Base-by-base conservation (phyloP, 2,113 vertebrate genomes). In the Phaetusa simplex region DNA sequence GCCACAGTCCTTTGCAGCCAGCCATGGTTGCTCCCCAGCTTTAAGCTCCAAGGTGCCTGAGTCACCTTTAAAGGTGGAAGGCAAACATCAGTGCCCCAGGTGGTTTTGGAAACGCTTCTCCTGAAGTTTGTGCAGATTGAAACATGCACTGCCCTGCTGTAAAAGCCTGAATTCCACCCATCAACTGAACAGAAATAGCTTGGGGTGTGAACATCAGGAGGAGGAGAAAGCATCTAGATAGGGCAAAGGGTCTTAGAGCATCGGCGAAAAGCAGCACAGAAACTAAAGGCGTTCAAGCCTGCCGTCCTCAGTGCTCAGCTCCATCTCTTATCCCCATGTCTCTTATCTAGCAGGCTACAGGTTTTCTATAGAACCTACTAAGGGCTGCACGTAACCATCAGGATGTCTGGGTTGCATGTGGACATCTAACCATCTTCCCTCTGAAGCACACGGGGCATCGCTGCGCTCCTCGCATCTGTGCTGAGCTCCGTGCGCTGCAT, bases 401-500 rank as follows among this genome's bases (percentile, higher is more conserved):
- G 34, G 34, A 62, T 29, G 24, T 40, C 34, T 56, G 45, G 13
- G 45, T 21, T n/a, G 42, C 38, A 2, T 2, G 34, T 56, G 58
- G 16, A 30, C 21, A n/a, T 12, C 77, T 26, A 29, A 15, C 42
- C 14, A 2, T 6, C 59, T n/a, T 53, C 43, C 21, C 34, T 62
- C 52, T 0, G 3, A 50, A 45, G 47, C 47, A 26, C 29, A 12
- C 0, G 1, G 50, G 47, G 24, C 9, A 2, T 36, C 2, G 6
- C 47, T 42, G 24, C n/a, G 30, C 38, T 38, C 24, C 30, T 66
- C 45, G 3, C 45, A 12, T 21, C 79, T 9, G 22, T 9, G 52
- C 45, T 4, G 66, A 64, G 61, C 85, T 52, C 32, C 2, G 6
- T 0, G 62, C 34, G 9, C 23, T 0, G 0, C 45, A 8, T 15